phyloP scores from a whole-genome alignment of 2,888 invertebrate genomes.

The Leptopilina drosophilae region DNA sequence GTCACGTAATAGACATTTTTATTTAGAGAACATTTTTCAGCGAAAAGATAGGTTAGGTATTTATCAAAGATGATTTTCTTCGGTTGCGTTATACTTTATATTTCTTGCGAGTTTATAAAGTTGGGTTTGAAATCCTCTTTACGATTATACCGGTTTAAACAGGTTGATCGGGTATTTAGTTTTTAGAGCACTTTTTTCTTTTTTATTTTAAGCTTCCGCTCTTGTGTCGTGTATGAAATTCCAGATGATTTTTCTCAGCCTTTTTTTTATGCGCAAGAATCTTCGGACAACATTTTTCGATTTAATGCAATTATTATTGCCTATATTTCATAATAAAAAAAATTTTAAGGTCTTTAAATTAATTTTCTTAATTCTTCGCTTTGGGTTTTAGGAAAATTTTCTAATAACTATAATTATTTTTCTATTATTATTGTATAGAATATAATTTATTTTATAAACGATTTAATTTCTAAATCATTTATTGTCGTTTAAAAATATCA shows the following conservation, averaged over 20 bases:
- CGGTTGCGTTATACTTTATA: neutral
- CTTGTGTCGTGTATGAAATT: neutral
- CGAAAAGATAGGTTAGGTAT: constrained; percentile 18
- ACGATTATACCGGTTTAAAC: constrained; percentile 1
- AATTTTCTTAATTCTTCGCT: no score
- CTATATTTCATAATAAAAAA: no score
- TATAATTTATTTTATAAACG: no score
- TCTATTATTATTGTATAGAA: no score
- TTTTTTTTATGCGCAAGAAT: neutral
- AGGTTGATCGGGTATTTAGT: constrained; percentile 5
- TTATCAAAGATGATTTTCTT: no score
- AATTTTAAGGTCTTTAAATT: no score
- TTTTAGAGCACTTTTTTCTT: neutral
- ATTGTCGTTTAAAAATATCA: no score
- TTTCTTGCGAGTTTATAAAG: neutral
- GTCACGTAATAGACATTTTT: neutral
- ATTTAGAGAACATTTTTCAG: neutral
- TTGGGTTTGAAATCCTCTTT: constrained; percentile 1
- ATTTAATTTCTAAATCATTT: no score
- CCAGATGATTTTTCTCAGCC: neutral
- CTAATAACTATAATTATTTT: no score
- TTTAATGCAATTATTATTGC: no score
- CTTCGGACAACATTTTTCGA: neutral
- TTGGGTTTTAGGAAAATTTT: no score
- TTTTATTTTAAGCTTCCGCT: neutral